Percentiles rank a stretch among this genome's conserved stretches.
Conservation (phyloP, 2,888 invertebrate species). For the Nezara viridula region DNA sequence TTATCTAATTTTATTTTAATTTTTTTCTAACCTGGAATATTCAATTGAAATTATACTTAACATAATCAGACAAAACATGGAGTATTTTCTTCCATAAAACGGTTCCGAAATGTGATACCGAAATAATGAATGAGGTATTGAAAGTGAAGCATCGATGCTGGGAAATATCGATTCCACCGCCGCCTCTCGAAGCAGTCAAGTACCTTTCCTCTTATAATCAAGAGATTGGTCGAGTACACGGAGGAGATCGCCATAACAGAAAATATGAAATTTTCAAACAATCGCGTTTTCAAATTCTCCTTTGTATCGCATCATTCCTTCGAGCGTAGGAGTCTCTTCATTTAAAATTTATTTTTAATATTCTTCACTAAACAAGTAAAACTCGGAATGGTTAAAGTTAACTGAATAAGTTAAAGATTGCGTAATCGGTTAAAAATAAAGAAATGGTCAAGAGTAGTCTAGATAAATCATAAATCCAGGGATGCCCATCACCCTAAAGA, state of each 20-base stretch:
- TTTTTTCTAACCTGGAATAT: too few relatives aligned
- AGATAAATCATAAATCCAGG: too few relatives aligned
- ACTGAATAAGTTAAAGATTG: too few relatives aligned
- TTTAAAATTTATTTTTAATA: background rate
- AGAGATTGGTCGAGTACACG: background rate
- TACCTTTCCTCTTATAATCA: background rate
- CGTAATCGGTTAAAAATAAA: too few relatives aligned
- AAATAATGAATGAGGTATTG: background rate
- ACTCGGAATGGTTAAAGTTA: too few relatives aligned
- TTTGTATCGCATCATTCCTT: background rate
- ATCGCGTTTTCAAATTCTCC: background rate
- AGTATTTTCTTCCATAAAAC: background rate
- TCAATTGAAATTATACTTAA: too few relatives aligned
- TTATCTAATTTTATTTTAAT: too few relatives aligned
- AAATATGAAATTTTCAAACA: background rate
- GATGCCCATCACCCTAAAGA: too few relatives aligned
- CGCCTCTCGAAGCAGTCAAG: background rate
- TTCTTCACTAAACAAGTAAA: background rate
- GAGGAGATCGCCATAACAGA: background rate
- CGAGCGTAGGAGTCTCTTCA: background rate
- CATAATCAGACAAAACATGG: background rate
- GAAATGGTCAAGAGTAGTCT: too few relatives aligned
- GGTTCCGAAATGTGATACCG: background rate
- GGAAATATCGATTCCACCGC: background rate
- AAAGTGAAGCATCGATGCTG: background rate